A percentile compares a stretch with the other conserved stretches of the same genome.
Conservation (phyloP, 2,113 vertebrate species). For the Proteles cristata region DNA sequence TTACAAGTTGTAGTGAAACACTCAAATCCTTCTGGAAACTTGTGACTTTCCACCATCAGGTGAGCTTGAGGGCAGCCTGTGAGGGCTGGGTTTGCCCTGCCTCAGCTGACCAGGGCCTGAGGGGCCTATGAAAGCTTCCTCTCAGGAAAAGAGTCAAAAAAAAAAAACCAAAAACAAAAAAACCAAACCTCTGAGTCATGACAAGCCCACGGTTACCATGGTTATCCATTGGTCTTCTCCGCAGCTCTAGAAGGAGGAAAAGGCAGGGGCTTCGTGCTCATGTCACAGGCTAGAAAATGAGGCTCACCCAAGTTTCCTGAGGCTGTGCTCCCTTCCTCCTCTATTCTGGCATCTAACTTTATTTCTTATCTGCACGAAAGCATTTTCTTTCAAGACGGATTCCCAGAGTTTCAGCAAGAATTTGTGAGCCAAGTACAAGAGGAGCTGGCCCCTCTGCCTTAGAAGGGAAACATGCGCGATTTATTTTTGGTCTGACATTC, state of each 20-base stretch:
- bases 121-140: not conserved
- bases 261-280: not conserved
- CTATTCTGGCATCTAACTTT: not conserved
- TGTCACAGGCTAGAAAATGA: not conserved
- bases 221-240: not conserved
- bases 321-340: rapidly evolving
- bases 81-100: not conserved
- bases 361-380: not conserved
- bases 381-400: constrained; percentile 2
- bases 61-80: rapidly evolving
- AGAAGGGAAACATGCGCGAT: not conserved
- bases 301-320: not conserved
- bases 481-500: constrained; percentile 59
- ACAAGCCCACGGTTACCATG: rapidly evolving
- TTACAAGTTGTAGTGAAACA: not conserved
- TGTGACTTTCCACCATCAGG: rapidly evolving
- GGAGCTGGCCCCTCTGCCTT: not conserved
- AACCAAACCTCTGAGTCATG: not conserved
- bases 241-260: not conserved
- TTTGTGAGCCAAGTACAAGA: constrained; percentile 2
- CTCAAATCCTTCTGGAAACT: not conserved
- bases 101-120: not conserved
- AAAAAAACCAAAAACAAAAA: not conserved
- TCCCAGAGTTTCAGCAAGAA: constrained; percentile 49
- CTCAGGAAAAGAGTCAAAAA: not conserved